These are phyloP conservation scores for Entomobrya proxima DNA, from an alignment of 2,888 invertebrate species.

Conservation along the genomic window DNA sequence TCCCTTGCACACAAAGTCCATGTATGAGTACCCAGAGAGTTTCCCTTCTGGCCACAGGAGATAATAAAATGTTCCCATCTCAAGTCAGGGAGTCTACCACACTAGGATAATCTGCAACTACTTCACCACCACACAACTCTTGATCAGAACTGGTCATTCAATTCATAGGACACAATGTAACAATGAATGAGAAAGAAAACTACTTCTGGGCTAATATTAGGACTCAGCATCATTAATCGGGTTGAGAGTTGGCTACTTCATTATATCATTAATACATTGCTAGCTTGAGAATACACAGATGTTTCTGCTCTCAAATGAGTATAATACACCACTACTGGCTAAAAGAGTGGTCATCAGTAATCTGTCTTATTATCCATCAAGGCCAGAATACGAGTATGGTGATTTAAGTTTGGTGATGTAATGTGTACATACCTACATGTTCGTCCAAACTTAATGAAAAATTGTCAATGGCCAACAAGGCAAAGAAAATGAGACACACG, in stretches of 20 bases:
- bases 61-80: constrained; percentile 41
- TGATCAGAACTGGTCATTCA: constrained; percentile 18
- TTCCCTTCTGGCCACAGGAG: constrained; percentile 55
- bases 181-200: neutral
- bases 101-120: neutral
- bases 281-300: neutral
- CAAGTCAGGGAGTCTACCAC: neutral
- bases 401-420: neutral
- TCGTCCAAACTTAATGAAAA: constrained; percentile 27
- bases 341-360: neutral
- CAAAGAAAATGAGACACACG: no score
- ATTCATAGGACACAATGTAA: constrained; percentile 31
- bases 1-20: neutral
- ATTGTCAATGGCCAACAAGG: constrained; percentile 46
- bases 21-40: neutral
- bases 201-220: neutral
- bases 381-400: neutral
- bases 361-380: neutral
- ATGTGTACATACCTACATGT: neutral
- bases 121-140: neutral
- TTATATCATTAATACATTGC: neutral
- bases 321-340: no score
- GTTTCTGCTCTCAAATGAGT: neutral
- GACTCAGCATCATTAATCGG: constrained; percentile 35
- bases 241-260: constrained; percentile 4